Evolutionary conservation across 1,140 invertebrate species (phyloP), one percentile per base, ranked within the genome.

Genomic region (Habropoda laboriosa): DNA sequence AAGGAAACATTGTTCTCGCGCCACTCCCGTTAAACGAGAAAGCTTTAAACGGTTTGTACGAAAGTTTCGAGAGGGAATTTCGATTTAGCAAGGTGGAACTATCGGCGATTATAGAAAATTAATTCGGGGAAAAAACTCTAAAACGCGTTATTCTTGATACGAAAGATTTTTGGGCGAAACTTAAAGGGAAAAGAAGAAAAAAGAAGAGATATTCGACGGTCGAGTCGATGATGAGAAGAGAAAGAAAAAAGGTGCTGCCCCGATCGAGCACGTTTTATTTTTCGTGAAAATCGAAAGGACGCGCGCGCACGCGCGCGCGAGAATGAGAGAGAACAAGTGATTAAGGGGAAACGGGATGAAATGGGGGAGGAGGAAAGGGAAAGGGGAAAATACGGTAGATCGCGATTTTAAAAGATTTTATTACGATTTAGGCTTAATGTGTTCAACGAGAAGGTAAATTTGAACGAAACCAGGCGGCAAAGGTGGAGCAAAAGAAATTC

Each of bases 91-190:
- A 58, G 47, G 57, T 55, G n/a, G n/a, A 73, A 67, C 35, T 55
- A 67, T 66, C 78, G 71, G 79, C 72, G 80, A 80, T 85, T 82
- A n/a, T n/a, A 79, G 80, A 79, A 75, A 73, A 79, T 61, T 72
- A 63, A 79, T 75, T 47, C 68, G 57, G 64, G 75, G 45, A 57
- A 74, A 83, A 60, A 74, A 84, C 72, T 75, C 60, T 53, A 78
- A 90, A 89, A 91, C 88, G 91, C 80, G 76, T 92, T 93, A 93
- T 93, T 93, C 92, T 93, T 93, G 92, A 93, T 93, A 93, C 87
- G 90, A 92, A 88, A 75, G 82, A 89, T 89, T 91, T 93, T 93
- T 93, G 89, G 88, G 89, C 89, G 87, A 91, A 90, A 90, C n/a
- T n/a, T n/a, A n/a, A n/a, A n/a, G n/a, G n/a, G n/a, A n/a, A n/a